These are phyloP conservation scores for Tyrophagus putrescentiae DNA, from an alignment of 1,140 invertebrate genomes.

Conservation along the genomic window DNA sequence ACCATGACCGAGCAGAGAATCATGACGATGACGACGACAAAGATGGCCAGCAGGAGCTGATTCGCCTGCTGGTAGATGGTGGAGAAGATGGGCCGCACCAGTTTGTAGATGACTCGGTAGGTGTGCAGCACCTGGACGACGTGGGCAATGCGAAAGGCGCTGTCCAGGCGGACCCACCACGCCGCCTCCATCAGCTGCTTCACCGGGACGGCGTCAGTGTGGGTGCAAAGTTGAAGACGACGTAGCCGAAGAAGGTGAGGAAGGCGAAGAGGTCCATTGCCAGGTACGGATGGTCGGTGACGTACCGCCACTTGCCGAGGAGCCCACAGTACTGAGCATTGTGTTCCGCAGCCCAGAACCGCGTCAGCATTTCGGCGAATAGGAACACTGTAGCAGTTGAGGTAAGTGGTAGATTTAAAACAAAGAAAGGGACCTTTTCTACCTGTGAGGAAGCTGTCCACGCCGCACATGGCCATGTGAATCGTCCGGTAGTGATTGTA, in stretches of 20 bases:
- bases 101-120: background rate
- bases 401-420: background rate
- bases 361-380: background rate
- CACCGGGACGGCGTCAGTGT: too few relatives aligned
- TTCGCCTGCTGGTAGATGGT: background rate
- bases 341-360: background rate
- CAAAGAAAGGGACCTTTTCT: background rate
- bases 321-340: background rate
- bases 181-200: too few relatives aligned
- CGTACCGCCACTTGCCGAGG: background rate
- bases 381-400: background rate
- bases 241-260: background rate
- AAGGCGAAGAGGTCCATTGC: background rate
- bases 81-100: background rate
- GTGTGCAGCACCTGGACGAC: background rate
- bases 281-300: background rate
- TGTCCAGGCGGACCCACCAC: background rate
- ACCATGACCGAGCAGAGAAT: background rate
- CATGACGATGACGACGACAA: background rate
- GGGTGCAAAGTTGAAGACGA: conserved; percentile 1
- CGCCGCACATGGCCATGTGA: background rate
- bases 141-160: background rate
- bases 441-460: background rate
- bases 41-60: background rate
- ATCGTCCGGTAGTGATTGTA: background rate